phyloP scores from a whole-genome alignment of 2,888 invertebrate genomes.

The Pediacus dermestoides region DNA sequence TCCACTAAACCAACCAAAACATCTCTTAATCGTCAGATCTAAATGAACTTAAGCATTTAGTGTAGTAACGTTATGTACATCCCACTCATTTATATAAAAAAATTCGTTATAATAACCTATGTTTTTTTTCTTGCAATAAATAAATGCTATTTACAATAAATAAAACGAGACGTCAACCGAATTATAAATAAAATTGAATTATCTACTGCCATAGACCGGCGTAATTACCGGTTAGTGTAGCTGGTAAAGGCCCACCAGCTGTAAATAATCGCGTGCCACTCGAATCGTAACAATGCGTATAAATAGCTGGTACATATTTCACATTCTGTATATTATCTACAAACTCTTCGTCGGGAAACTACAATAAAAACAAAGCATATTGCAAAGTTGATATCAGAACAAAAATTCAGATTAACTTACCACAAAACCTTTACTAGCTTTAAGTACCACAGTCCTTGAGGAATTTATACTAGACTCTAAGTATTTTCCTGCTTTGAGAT shows the following conservation, averaged over 20 bases:
- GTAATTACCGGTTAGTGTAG: conserved; percentile 89
- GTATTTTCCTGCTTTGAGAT: conserved; percentile 86
- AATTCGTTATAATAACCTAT: too few relatives aligned
- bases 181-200: conserved; percentile 4
- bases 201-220: conserved; percentile 90
- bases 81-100: too few relatives aligned
- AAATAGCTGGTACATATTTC: conserved; percentile 90
- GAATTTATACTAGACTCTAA: conserved; percentile 87
- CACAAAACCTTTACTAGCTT: conserved; percentile 86
- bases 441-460: conserved; percentile 79
- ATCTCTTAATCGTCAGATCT: too few relatives aligned
- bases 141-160: too few relatives aligned
- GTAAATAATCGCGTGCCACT: conserved; percentile 89
- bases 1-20: too few relatives aligned
- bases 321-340: conserved; percentile 79
- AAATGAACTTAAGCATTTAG: too few relatives aligned
- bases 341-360: conserved; percentile 83
- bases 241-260: conserved; percentile 91
- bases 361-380: conserved; percentile 26
- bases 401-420: conserved; percentile 55
- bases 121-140: too few relatives aligned
- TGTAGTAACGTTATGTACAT: too few relatives aligned
- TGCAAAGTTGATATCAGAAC: background rate
- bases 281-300: conserved; percentile 93
- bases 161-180: background rate